Evolutionary conservation across 2,113 vertebrate species (phyloP).

Genomic region (Hypanus sabinus): DNA sequence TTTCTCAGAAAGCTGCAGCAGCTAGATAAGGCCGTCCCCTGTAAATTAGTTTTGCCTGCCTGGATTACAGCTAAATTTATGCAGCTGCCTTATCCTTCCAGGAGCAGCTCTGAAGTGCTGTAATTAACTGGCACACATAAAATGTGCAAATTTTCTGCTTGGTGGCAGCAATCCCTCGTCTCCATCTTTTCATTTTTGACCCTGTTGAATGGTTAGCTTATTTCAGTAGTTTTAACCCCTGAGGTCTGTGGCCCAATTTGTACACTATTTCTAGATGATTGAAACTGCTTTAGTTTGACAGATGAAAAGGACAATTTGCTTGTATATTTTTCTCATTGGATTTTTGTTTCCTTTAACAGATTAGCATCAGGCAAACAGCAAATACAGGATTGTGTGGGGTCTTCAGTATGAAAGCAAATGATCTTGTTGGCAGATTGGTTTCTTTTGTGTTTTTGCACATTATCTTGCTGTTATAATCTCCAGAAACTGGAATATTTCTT

Average conservation of each 20-base stretch:
- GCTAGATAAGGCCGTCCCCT: conserved; percentile 97
- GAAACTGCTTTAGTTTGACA: not conserved
- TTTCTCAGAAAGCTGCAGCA: conserved; percentile 99
- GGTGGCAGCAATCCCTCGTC: conserved; percentile 91
- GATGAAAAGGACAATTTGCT: conserved; percentile 17
- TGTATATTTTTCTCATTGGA: not conserved
- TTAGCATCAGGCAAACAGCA: not conserved
- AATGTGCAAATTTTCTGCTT: conserved; percentile 99
- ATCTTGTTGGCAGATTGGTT: not conserved
- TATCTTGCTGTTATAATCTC: not conserved
- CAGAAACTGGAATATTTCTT: not conserved
- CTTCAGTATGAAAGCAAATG: not conserved
- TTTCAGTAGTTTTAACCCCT: conserved; percentile 43
- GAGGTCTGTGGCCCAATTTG: not conserved
- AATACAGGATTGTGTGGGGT: not conserved
- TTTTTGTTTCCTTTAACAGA: conserved; percentile 13
- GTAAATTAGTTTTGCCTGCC: conserved; percentile 99
- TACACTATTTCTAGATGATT: not conserved
- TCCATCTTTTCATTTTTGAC: conserved; percentile 77
- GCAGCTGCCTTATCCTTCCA: conserved; percentile 98
- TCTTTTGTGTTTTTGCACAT: not conserved
- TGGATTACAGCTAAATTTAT: conserved; percentile 99
- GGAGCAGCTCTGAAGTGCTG: conserved; percentile 98
- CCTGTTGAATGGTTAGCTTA: conserved; percentile 78
- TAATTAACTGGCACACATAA: conserved; percentile 99